These are phyloP conservation scores for Pedionomus torquatus DNA, from an alignment of 2,113 vertebrate species.

Conservation along the genomic window DNA sequence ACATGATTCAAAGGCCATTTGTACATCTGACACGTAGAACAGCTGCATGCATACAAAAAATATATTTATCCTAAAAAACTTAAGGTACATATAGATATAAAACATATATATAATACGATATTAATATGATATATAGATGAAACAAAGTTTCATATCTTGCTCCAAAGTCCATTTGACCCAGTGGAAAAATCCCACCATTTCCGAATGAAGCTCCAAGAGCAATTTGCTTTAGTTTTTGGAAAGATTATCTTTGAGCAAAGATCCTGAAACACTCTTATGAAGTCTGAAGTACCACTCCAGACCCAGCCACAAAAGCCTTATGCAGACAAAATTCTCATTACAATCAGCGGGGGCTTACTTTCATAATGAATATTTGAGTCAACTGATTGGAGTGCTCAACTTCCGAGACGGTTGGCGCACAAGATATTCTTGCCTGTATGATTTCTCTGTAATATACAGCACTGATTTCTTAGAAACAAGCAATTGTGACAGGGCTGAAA, in stretches of 20 bases:
- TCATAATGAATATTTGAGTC: conserved; percentile 49
- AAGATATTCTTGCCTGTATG: not conserved
- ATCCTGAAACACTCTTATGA: conserved; percentile 5
- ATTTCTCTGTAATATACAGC: not conserved
- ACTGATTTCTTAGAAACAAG: conserved; percentile 10
- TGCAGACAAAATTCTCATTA: conserved; percentile 52
- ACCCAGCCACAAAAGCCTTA: conserved; percentile 39
- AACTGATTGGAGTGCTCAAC: conserved; percentile 57
- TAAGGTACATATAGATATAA: too few species aligned
- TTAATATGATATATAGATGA: too few species aligned
- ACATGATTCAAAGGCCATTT: not conserved
- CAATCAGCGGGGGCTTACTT: conserved; percentile 59
- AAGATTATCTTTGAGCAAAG: conserved; percentile 24
- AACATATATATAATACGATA: too few species aligned
- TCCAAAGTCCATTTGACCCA: not conserved
- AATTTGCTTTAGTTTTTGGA: conserved; percentile 41
- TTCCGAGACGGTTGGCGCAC: not conserved
- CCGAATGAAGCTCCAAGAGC: not conserved
- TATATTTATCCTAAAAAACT: not conserved
- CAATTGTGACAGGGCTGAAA: not conserved
- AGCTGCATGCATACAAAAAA: not conserved
- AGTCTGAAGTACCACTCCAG: conserved; percentile 29
- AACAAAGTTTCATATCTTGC: not conserved
- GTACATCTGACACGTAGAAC: not conserved
- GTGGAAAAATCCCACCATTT: not conserved